Evolutionary conservation across 37 sponge, comb jelly and placozoan species (phyloP).

Genomic region (Cliona cf. orientalis): DNA sequence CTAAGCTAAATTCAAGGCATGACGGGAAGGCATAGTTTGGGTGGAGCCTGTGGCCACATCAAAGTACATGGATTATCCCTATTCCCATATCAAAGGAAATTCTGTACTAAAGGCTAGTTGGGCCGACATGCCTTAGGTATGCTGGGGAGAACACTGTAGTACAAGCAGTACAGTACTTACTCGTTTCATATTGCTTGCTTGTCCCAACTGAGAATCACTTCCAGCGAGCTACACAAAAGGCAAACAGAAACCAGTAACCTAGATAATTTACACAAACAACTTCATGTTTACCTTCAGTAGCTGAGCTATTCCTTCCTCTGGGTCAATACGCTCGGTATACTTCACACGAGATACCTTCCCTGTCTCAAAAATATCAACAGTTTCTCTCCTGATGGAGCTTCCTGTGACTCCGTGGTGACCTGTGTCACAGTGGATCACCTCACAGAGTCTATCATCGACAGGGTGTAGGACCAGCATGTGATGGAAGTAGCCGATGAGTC

Average conservation of each 20-base stretch:
- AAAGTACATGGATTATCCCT: too few relatives aligned
- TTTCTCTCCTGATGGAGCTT: neutral
- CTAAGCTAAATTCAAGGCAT: too few relatives aligned
- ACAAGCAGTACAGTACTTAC: neutral
- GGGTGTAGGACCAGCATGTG: neutral
- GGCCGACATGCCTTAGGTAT: too few relatives aligned
- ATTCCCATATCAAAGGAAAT: too few relatives aligned
- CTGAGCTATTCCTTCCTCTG: neutral
- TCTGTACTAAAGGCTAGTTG: too few relatives aligned
- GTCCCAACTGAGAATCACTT: neutral
- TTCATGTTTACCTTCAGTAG: neutral
- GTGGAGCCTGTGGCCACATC: too few relatives aligned
- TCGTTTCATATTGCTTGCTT: constrained; percentile 2
- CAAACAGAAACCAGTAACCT: too few relatives aligned
- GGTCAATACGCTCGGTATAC: neutral
- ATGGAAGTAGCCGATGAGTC: neutral
- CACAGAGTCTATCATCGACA: neutral
- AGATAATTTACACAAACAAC: too few relatives aligned
- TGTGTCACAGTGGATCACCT: constrained; percentile 2
- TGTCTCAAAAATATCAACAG: neutral
- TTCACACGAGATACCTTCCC: neutral
- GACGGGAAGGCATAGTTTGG: too few relatives aligned
- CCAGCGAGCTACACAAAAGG: neutral
- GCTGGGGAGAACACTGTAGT: too few relatives aligned
- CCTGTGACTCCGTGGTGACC: too few relatives aligned